A percentile compares a stretch with the other conserved stretches of the same genome.
Evolutionary conservation across 2,113 vertebrate species (phyloP).

Genomic region (Solea solea): DNA sequence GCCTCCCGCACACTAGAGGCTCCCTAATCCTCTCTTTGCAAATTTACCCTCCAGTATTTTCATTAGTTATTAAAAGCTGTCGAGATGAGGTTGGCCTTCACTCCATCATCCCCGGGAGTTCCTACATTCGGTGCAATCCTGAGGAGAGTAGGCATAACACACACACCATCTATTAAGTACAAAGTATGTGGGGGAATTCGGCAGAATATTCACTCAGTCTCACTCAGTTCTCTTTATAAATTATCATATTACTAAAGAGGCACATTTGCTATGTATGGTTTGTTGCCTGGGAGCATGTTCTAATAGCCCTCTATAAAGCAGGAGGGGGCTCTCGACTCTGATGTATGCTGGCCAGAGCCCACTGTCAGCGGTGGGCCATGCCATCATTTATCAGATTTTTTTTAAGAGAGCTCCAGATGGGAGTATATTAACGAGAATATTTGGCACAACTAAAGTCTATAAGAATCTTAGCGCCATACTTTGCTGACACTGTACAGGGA

Average conservation of each 20-base stretch:
- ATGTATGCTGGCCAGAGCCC: conserved; percentile 76
- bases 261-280: conserved; percentile 78
- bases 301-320: conserved; percentile 70
- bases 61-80: conserved; percentile 78
- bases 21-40: conserved; percentile 55
- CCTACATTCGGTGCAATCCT: conserved; percentile 58
- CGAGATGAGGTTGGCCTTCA: conserved; percentile 67
- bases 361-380: conserved; percentile 63
- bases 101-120: conserved; percentile 68
- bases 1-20: conserved; percentile 5
- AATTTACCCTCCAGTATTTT: conserved; percentile 64
- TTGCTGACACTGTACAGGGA: conserved; percentile 41
- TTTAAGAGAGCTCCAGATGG: conserved; percentile 72
- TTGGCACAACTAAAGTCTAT: conserved; percentile 59
- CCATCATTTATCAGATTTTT: conserved; percentile 75
- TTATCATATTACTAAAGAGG: conserved; percentile 80
- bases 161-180: conserved; percentile 72
- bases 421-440: conserved; percentile 75
- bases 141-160: conserved; percentile 60
- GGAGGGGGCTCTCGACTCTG: conserved; percentile 65
- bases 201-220: conserved; percentile 69
- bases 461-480: conserved; percentile 54
- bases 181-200: conserved; percentile 68
- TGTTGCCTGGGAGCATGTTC: conserved; percentile 74
- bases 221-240: conserved; percentile 72